A percentile compares a stretch with the other conserved stretches of the same genome.
These are phyloP conservation scores for Cydia amplana DNA, from an alignment of 1,140 invertebrate genomes.

Conservation along the genomic window DNA sequence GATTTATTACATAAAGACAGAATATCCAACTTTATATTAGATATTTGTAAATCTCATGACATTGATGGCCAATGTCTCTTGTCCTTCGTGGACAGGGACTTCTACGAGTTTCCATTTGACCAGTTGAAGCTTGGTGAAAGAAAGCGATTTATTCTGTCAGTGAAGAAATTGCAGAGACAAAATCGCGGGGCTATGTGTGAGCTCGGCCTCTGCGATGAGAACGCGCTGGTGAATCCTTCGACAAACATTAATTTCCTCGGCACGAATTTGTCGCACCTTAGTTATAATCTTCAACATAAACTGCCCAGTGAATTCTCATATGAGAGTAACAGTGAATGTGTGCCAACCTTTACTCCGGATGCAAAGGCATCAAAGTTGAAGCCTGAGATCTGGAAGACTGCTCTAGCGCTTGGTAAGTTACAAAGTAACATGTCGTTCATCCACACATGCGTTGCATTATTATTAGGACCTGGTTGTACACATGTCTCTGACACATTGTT, in stretches of 20 bases:
- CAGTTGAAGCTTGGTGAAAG: conserved; percentile 70
- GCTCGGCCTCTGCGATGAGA: conserved; percentile 71
- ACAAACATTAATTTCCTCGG: conserved; percentile 77
- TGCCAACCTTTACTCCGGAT: conserved; percentile 65
- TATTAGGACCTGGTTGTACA: background rate
- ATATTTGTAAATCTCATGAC: conserved; percentile 68
- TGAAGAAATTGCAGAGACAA: conserved; percentile 73
- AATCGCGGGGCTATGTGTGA: conserved; percentile 72
- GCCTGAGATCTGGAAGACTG: conserved; percentile 79
- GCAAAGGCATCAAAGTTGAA: conserved; percentile 75
- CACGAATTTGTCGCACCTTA: conserved; percentile 75
- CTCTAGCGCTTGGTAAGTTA: conserved; percentile 72
- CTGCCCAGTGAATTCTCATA: conserved; percentile 60
- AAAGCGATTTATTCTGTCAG: conserved; percentile 70
- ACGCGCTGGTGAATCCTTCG: conserved; percentile 58
- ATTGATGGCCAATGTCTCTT: conserved; percentile 75
- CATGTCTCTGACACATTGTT: conserved; percentile 28
- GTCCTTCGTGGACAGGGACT: conserved; percentile 73
- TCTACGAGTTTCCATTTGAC: conserved; percentile 75
- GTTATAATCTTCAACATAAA: conserved; percentile 73
- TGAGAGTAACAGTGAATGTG: conserved; percentile 59
- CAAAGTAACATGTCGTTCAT: conserved; percentile 9
- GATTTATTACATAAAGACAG: conserved; percentile 77
- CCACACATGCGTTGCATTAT: conserved; percentile 2
- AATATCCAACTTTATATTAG: conserved; percentile 65